Percentiles rank a stretch among this genome's conserved stretches.
Evolutionary conservation across 2,113 vertebrate genomes (phyloP).

Genomic region (Orycteropus afer): DNA sequence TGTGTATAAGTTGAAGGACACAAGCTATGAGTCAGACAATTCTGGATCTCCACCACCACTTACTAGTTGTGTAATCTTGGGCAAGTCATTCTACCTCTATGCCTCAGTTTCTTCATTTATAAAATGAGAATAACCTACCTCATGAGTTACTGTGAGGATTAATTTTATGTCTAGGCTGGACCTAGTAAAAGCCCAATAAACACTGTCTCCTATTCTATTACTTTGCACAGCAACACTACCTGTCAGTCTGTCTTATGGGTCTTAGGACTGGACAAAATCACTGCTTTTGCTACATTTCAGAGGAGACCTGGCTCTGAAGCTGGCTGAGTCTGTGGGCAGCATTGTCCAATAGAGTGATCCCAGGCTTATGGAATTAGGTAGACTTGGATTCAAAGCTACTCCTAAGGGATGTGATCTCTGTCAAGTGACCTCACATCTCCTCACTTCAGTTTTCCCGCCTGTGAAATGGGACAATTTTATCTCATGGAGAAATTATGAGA

Average conservation of each 20-base stretch:
- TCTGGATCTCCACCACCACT: neutral
- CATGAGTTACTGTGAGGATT: neutral
- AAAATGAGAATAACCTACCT: neutral
- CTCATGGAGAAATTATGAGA: neutral
- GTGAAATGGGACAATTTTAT: neutral
- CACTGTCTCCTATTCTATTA: neutral
- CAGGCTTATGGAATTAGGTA: neutral
- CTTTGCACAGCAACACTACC: neutral
- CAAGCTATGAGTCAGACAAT: neutral
- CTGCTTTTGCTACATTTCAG: neutral
- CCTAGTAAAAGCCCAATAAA: neutral
- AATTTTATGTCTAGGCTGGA: neutral
- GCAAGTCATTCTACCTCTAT: neutral
- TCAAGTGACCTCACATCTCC: neutral
- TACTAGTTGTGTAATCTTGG: neutral
- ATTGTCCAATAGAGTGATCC: neutral
- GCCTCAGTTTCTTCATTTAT: neutral
- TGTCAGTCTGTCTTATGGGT: neutral
- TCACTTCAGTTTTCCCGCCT: neutral
- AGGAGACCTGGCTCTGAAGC: neutral
- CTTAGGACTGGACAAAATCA: neutral
- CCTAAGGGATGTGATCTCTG: neutral
- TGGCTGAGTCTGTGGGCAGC: neutral
- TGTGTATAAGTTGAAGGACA: neutral
- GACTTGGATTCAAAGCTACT: neutral